Base-by-base conservation (phyloP, 2,797 vertebrate species). In the Salarias fasciatus region DNA sequence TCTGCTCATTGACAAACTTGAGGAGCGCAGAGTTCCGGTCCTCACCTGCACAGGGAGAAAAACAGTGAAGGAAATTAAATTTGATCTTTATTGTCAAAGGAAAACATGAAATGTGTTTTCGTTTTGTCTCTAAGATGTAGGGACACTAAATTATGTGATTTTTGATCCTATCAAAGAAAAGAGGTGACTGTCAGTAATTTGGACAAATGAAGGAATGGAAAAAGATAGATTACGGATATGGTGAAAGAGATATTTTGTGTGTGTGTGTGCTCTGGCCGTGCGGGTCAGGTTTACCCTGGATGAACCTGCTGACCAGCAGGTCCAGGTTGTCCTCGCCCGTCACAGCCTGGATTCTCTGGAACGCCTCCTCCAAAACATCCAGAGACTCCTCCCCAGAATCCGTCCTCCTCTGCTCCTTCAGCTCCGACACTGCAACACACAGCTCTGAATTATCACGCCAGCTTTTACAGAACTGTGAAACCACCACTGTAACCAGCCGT, bases 1-100 rank as follows among this genome's bases (percentile, higher is more conserved):
- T 97, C 86, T 96, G 95, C 68, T 96, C 95, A n/a, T 94, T 96
- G 35, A 97, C 92, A 67, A 94, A 96, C 80, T 91, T 96, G 80
- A 96, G 95, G 31, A 95, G 90, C 0, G 94, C 94, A 80, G 96
- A 95, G 88, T 96, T 97, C 11, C 82, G 89, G 75, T 95, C 94
- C 73, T 96, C 94, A 30, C 70, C 96, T 97, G 67, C 14, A 76
- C 13, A 75, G 18, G 9, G 3, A 72, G 43, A 67, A 5, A 50
- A 11, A 9, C 9, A 35, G 60, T 12, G 1, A 64, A 2, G 52
- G 1, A 38, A 30, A 60, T 33, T 60, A 7, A 53, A 35, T 60
- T n/a, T n/a, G n/a, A n/a, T n/a, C n/a, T n/a, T n/a, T n/a, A n/a
- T n/a, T n/a, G n/a, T n/a, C n/a, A n/a, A n/a, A n/a, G n/a, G n/a